A percentile compares a stretch with the other conserved stretches of the same genome.
Evolutionary conservation across 2,888 invertebrate genomes (phyloP).

Genomic region (Chironomus riparius): DNA sequence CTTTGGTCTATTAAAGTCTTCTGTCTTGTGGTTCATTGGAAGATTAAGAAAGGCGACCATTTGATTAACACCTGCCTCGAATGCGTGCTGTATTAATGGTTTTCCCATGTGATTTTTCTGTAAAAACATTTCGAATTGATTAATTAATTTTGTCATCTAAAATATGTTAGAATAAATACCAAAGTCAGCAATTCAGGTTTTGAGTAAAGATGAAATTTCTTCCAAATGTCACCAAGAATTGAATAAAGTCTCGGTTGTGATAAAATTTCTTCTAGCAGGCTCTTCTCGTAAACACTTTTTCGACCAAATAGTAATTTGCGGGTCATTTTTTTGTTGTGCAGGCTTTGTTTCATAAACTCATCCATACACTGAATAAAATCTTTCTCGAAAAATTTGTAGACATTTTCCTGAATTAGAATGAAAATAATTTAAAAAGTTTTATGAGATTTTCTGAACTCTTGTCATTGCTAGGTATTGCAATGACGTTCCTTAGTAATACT

Average conservation of each 20-base stretch:
- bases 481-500: too few relatives aligned
- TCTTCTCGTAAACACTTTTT: not conserved
- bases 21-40: not conserved
- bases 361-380: too few relatives aligned
- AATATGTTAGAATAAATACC: too few relatives aligned
- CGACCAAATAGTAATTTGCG: not conserved
- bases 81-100: not conserved
- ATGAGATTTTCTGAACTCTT: too few relatives aligned
- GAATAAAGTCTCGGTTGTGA: not conserved
- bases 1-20: not conserved
- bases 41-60: not conserved
- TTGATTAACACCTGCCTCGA: not conserved
- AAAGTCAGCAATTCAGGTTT: not conserved
- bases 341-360: too few relatives aligned
- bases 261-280: not conserved
- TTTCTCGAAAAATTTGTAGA: too few relatives aligned
- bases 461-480: too few relatives aligned
- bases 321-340: not conserved
- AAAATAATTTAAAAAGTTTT: too few relatives aligned
- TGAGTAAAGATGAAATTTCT: not conserved
- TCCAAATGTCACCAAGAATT: not conserved
- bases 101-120: not conserved
- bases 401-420: too few relatives aligned
- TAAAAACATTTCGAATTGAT: too few relatives aligned
- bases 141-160: too few relatives aligned